Conservation (phyloP, 1,140 invertebrate species). For the Lordiphosa mommai region DNA sequence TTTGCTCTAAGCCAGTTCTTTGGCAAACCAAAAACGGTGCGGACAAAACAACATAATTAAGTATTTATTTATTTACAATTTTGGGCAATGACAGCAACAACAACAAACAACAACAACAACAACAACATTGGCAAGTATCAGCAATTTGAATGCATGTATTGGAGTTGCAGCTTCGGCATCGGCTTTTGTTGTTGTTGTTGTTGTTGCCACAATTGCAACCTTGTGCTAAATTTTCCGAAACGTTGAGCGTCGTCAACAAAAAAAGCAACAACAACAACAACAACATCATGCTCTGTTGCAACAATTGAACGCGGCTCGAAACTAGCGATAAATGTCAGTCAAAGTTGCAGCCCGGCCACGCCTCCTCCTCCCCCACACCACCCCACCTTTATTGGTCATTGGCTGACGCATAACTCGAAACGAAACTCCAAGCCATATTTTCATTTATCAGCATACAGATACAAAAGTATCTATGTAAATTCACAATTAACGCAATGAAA, state of each 20-base stretch:
- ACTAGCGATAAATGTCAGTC: slow-evolving; percentile 74
- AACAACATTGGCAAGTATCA: slow-evolving; percentile 20
- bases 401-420: slow-evolving; percentile 62
- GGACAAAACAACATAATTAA: slow-evolving; percentile 73
- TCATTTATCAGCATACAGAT: slow-evolving; percentile 51
- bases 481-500: slow-evolving; percentile 47
- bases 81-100: slow-evolving; percentile 60
- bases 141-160: slow-evolving; percentile 62
- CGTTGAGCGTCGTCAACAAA: slow-evolving; percentile 53
- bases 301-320: slow-evolving; percentile 34
- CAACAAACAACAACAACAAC: slow-evolving; percentile 20
- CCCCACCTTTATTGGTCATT: not conserved
- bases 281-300: slow-evolving; percentile 51
- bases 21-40: slow-evolving; percentile 52
- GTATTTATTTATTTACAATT: slow-evolving; percentile 78
- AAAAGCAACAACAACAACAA: slow-evolving; percentile 24
- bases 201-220: slow-evolving; percentile 73
- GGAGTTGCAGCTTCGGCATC: slow-evolving; percentile 36
- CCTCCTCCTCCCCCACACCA: slow-evolving; percentile 15
- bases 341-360: slow-evolving; percentile 46
- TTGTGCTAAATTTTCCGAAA: slow-evolving; percentile 77
- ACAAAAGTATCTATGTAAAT: slow-evolving; percentile 43
- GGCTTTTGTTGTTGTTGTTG: slow-evolving; percentile 17
- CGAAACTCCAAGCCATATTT: slow-evolving; percentile 36
- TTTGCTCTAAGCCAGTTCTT: slow-evolving; percentile 50